phyloP scores from a whole-genome alignment of 2,797 vertebrate genomes.

The Cephalopachus bancanus region DNA sequence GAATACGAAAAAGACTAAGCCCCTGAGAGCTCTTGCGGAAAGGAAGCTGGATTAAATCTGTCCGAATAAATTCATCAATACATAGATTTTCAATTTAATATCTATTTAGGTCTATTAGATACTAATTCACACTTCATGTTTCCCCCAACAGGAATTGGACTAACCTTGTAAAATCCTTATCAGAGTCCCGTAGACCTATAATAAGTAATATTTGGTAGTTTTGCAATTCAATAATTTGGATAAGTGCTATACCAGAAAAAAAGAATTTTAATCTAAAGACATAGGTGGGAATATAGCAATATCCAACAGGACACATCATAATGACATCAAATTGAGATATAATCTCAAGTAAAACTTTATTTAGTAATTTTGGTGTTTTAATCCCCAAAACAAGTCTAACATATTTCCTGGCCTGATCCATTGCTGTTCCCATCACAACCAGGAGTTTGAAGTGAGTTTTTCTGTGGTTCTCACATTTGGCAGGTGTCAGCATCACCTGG shows the following conservation, averaged over 20 bases:
- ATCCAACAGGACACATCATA: background rate
- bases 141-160: background rate
- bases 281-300: background rate
- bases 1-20: background rate
- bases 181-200: background rate
- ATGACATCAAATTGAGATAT: background rate
- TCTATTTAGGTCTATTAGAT: background rate
- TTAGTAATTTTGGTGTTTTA: background rate
- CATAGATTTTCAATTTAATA: background rate
- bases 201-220: background rate
- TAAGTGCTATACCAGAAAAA: background rate
- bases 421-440: background rate
- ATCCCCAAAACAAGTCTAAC: background rate
- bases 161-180: background rate
- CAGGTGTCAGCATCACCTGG: background rate
- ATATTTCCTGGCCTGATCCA: background rate
- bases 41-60: conserved; percentile 20
- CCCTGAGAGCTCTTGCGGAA: conserved; percentile 21
- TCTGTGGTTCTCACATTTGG: background rate
- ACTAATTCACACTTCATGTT: background rate
- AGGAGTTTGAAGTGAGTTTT: background rate
- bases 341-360: background rate
- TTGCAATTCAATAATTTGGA: background rate
- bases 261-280: background rate
- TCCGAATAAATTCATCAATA: background rate